A percentile compares a stretch with the other conserved stretches of the same genome.
Conservation (phyloP, 2,113 vertebrate species). For the Syngnathoides biaculeatus region DNA sequence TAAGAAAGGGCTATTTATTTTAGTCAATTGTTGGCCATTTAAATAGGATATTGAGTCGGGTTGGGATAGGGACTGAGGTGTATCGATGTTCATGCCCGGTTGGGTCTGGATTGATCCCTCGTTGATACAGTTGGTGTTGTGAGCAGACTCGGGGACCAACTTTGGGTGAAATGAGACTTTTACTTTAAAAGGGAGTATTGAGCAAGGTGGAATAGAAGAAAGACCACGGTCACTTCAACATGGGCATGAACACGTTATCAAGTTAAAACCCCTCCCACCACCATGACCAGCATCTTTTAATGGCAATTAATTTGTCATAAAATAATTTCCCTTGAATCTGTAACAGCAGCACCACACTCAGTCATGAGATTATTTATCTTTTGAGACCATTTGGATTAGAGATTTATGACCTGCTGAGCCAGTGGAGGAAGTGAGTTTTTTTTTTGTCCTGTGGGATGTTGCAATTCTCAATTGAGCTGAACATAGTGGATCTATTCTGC, state of each 20-base stretch:
- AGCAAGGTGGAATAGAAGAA: slow-evolving; percentile 53
- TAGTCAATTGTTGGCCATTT: slow-evolving; percentile 66
- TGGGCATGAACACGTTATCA: slow-evolving; percentile 43
- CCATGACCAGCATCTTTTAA: slow-evolving; percentile 22
- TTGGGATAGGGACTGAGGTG: slow-evolving; percentile 59
- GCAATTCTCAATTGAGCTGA: slow-evolving; percentile 28
- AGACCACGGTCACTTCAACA: slow-evolving; percentile 42
- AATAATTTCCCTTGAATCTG: slow-evolving; percentile 57
- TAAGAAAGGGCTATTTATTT: slow-evolving; percentile 64
- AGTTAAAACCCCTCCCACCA: slow-evolving; percentile 16
- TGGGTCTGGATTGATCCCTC: slow-evolving; percentile 59
- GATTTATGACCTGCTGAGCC: slow-evolving; percentile 28
- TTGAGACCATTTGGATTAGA: slow-evolving; percentile 54
- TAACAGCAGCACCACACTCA: slow-evolving; percentile 42
- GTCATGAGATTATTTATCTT: slow-evolving; percentile 9
- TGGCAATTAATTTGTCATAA: slow-evolving; percentile 47
- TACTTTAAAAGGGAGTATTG: slow-evolving; percentile 57
- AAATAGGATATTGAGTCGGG: slow-evolving; percentile 69
- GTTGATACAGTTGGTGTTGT: slow-evolving; percentile 60
- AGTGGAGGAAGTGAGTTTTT: slow-evolving; percentile 30
- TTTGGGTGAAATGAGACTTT: slow-evolving; percentile 42
- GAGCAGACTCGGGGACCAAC: slow-evolving; percentile 32
- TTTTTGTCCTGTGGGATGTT: slow-evolving; percentile 21
- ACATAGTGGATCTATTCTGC: slow-evolving; percentile 39
- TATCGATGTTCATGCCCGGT: slow-evolving; percentile 65